Evolutionary conservation across 2,113 vertebrate genomes (phyloP), one percentile per base, ranked within the genome.

Genomic region (Emydocephalus ijimae): DNA sequence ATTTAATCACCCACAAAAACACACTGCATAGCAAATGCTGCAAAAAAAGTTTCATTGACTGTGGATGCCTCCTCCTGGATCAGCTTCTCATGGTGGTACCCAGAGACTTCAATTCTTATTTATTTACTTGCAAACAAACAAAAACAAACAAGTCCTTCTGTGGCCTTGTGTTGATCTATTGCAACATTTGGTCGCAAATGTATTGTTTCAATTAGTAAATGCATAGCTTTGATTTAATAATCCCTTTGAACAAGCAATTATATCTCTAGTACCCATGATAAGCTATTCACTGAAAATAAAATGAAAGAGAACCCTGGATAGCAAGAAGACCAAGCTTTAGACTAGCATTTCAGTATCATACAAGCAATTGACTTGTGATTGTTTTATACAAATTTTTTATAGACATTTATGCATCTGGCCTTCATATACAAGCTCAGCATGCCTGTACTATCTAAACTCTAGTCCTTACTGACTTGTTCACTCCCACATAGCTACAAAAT

Each of bases 1-100:
- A 0, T 10, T 57, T 56, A 29, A 85, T 48, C 0, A 0, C n/a
- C 1, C 39, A 20, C 14, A 55, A 0, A 0, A 0, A 26, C 5
- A 54, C 23, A 55, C 34, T 14, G 11, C 50, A 45, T 61, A 43
- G 10, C 54, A 89, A 50, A 34, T 10, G 24, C 26, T 50, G 45
- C 45, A 74, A 34, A 69, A 18, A 50, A 90, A 52, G 8, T 5
- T 20, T 74, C 26, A 34, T 9, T 74, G 45, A 23, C 1, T 14
- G 39, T 85, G 74, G 20, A 81, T 34, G 48, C 10, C 21, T 24
- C 20, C 11, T 24, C 26, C 2, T 91, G n/a, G 90, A 39, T 55
- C n/a, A 90, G 54, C n/a, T 54, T 81, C 64, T 55, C 50, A 43
- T 14, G 9, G 15, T 81, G 64, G 20, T 90, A 50, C n/a, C 48